Percentiles rank a stretch among this genome's conserved stretches.
Conservation (phyloP, 2,113 vertebrate species). For the Rhabdomys dilectus region DNA sequence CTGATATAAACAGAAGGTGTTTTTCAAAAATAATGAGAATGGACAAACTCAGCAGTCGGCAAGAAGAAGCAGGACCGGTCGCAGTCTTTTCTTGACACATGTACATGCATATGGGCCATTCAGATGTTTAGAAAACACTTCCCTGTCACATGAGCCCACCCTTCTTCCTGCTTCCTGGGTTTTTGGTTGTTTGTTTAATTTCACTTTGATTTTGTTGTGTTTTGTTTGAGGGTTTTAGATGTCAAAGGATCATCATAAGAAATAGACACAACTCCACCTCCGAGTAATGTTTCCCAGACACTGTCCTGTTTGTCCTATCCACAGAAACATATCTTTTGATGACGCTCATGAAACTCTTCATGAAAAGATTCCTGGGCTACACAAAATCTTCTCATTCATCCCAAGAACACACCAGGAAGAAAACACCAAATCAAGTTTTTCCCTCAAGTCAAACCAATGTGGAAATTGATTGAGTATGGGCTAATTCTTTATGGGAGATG, state of each 20-base stretch:
- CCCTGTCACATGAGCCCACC: background rate
- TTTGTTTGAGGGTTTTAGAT: slow-evolving; percentile 24
- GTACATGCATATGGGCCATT: background rate
- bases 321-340: background rate
- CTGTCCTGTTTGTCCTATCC: background rate
- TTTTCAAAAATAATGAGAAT: background rate
- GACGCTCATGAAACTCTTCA: background rate
- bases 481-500: slow-evolving; percentile 63
- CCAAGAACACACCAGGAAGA: background rate
- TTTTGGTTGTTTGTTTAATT: background rate
- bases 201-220: background rate
- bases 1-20: background rate
- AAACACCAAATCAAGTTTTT: background rate
- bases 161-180: background rate
- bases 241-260: background rate
- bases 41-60: background rate
- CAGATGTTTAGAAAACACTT: background rate
- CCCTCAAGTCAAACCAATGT: slow-evolving; percentile 11
- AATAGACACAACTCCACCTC: background rate
- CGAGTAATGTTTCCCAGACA: background rate
- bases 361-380: background rate
- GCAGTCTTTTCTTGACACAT: background rate
- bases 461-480: background rate
- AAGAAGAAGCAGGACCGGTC: background rate
- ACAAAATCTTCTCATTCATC: background rate